Percentiles rank a stretch among this genome's conserved stretches.
phyloP scores from a whole-genome alignment of 2,888 invertebrate genomes.

The Rotaria magnacalcarata region DNA sequence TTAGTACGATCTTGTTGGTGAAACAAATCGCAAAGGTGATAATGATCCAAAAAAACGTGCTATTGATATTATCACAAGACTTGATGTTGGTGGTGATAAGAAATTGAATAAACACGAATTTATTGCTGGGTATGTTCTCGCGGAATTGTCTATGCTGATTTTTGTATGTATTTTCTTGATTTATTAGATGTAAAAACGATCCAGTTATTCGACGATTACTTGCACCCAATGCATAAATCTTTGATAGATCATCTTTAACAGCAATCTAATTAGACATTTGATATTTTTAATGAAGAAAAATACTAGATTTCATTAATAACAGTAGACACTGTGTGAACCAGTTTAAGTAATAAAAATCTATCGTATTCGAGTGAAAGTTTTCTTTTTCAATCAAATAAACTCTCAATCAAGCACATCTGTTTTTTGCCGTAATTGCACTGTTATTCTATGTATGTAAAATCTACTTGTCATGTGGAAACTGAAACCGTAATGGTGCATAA shows the following conservation, averaged over 20 bases:
- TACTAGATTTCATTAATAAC: background rate
- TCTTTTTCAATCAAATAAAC: too few relatives aligned
- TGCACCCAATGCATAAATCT: background rate
- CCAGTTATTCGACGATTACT: constrained; percentile 8
- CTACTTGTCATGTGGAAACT: too few relatives aligned
- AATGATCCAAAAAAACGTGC: constrained; percentile 31
- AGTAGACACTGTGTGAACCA: background rate
- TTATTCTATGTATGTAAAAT: too few relatives aligned
- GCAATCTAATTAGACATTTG: background rate
- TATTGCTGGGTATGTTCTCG: constrained; percentile 10
- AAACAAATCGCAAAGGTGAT: constrained; percentile 25
- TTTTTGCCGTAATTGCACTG: too few relatives aligned
- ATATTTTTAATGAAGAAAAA: background rate
- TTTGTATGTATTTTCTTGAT: background rate
- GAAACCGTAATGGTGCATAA: too few relatives aligned
- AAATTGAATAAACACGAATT: constrained; percentile 24
- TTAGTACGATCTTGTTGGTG: constrained; percentile 8
- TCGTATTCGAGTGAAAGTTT: background rate
- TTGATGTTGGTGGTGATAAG: constrained; percentile 30
- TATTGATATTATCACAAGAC: background rate
- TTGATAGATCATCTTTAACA: background rate
- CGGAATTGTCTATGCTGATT: background rate
- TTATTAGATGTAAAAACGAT: background rate
- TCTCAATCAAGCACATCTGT: too few relatives aligned
- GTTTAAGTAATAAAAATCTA: background rate